phyloP scores from a whole-genome alignment of 2,888 invertebrate species.

The Shargacucullia verbasci region DNA sequence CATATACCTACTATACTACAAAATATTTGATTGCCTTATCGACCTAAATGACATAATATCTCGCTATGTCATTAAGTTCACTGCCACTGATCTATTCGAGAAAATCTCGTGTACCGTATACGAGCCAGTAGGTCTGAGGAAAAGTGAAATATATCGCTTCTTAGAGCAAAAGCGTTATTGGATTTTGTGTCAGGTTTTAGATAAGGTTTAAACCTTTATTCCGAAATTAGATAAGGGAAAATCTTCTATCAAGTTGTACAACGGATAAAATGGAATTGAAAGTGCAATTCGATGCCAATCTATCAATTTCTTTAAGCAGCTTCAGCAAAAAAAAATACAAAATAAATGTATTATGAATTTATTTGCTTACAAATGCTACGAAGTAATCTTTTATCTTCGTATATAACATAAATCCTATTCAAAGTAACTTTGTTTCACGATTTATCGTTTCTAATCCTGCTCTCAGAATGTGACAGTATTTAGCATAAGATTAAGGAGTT shows the following conservation, averaged over 20 bases:
- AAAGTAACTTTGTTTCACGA: slow-evolving; percentile 25
- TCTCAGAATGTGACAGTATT: slow-evolving; percentile 29
- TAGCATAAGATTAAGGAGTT: slow-evolving; percentile 39
- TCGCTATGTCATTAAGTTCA: no score
- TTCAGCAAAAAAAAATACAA: no score
- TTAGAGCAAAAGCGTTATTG: slow-evolving; percentile 3
- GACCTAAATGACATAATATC: no score
- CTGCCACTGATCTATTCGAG: no score
- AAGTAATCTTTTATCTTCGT: slow-evolving; percentile 5
- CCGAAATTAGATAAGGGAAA: no score
- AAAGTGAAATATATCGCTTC: slow-evolving; percentile 28
- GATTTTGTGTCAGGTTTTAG: slow-evolving; percentile 11
- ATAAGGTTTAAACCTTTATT: no score
- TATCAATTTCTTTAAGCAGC: no score
- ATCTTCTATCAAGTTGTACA: no score
- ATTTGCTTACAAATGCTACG: background rate
- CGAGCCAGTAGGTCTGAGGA: slow-evolving; percentile 20
- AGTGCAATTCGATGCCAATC: no score
- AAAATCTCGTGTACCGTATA: background rate
- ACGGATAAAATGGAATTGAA: no score
- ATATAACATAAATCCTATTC: slow-evolving; percentile 27
- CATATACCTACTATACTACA: background rate
- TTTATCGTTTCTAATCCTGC: slow-evolving; percentile 20
- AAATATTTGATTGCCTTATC: background rate
- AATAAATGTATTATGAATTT: no score